phyloP scores from a whole-genome alignment of 1,140 invertebrate genomes.

The Bombus waltoni region DNA sequence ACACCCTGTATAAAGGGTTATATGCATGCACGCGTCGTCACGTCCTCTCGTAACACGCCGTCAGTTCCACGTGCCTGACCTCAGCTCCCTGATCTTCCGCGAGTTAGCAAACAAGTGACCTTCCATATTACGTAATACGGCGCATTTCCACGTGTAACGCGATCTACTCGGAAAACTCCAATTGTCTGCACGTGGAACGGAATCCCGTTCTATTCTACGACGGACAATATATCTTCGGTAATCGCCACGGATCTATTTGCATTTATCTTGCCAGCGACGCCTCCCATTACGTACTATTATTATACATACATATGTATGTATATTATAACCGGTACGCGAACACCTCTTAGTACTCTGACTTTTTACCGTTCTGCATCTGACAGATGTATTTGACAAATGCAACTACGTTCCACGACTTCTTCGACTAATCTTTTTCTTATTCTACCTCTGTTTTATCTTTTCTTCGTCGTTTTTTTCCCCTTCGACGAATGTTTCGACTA shows the following conservation, averaged over 20 bases:
- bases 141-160: conserved; percentile 30
- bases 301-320: no score
- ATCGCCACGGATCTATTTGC: background rate
- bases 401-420: background rate
- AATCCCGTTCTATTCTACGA: background rate
- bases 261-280: background rate
- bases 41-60: background rate
- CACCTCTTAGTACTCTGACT: background rate
- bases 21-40: no score
- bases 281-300: background rate
- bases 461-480: background rate
- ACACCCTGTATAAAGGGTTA: no score
- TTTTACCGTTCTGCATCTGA: background rate
- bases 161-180: conserved; percentile 5
- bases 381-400: background rate
- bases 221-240: background rate
- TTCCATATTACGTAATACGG: conserved; percentile 16
- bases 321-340: background rate
- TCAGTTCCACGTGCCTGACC: conserved; percentile 40
- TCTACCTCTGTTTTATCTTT: background rate
- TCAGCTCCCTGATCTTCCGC: conserved; percentile 29
- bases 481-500: background rate
- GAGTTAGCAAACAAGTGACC: conserved; percentile 22
- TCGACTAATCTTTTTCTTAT: no score
- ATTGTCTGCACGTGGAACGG: background rate